A percentile compares a stretch with the other conserved stretches of the same genome.
Evolutionary conservation across 2,797 vertebrate genomes (phyloP).

Genomic region (Danio tinwini): DNA sequence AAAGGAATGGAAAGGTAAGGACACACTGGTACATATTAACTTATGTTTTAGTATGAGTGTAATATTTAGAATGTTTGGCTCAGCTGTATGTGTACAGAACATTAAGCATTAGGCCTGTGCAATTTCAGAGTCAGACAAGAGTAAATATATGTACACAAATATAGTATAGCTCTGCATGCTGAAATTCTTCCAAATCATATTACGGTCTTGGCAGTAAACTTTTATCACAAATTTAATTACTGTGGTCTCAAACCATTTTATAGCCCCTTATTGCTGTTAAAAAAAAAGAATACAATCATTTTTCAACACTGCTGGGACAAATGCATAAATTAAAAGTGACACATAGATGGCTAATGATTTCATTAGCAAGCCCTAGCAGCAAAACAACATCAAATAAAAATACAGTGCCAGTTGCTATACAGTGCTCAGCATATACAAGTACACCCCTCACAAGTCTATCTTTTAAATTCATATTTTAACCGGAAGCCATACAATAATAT

Average conservation of each 20-base stretch:
- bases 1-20: too few species aligned
- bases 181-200: conserved; percentile 4
- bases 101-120: too few species aligned
- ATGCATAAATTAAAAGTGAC: conserved; percentile 4
- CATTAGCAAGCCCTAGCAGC: background rate
- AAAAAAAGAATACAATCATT: conserved; percentile 3
- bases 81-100: too few species aligned
- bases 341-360: conserved; percentile 13
- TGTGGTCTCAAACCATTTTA: background rate
- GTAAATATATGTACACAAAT: background rate
- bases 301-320: conserved; percentile 9
- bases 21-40: too few species aligned
- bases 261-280: background rate
- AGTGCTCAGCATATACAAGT: too few species aligned
- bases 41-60: too few species aligned
- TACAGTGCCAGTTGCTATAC: background rate
- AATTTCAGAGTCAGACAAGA: background rate
- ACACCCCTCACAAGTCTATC: too few species aligned
- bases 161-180: background rate
- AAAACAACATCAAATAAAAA: background rate
- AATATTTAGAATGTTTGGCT: too few species aligned
- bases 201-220: conserved; percentile 4
- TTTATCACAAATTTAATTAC: conserved; percentile 10
- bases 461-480: too few species aligned
- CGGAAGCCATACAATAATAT: too few species aligned